Conservation (phyloP, 2,888 invertebrate species). For the Pristionchus exspectatus region DNA sequence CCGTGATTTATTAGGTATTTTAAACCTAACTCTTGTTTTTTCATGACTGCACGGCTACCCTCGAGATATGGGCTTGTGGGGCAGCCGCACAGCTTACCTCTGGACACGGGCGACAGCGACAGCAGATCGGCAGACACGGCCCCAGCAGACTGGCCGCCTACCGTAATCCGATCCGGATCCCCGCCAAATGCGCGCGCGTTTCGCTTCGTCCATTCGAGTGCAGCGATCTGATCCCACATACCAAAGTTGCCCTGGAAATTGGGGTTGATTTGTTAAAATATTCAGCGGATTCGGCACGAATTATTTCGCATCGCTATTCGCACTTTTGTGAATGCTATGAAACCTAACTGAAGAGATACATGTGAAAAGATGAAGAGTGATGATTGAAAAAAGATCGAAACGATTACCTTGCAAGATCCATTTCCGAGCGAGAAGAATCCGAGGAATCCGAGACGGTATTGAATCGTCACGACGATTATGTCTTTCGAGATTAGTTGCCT, state of each 20-base stretch:
- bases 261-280: neutral
- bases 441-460: conserved; percentile 75
- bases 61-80: too few relatives aligned
- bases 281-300: too few relatives aligned
- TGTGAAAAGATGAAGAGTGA: too few relatives aligned
- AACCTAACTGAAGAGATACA: too few relatives aligned
- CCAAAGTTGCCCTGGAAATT: conserved; percentile 66
- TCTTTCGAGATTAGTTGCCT: conserved; percentile 71
- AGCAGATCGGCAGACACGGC: conserved; percentile 73
- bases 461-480: conserved; percentile 75
- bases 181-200: conserved; percentile 71
- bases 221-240: conserved; percentile 67
- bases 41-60: too few relatives aligned
- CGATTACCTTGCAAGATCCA: conserved; percentile 64
- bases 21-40: too few relatives aligned
- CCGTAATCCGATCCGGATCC: conserved; percentile 61
- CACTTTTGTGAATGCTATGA: too few relatives aligned
- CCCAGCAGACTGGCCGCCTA: conserved; percentile 75
- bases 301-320: too few relatives aligned
- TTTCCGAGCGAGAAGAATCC: conserved; percentile 75
- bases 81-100: conserved; percentile 56
- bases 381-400: neutral
- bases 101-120: conserved; percentile 70
- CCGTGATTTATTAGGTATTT: too few relatives aligned
- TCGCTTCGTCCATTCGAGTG: conserved; percentile 70